phyloP scores from a whole-genome alignment of 1,140 invertebrate genomes.

The Hormaphis cornu region DNA sequence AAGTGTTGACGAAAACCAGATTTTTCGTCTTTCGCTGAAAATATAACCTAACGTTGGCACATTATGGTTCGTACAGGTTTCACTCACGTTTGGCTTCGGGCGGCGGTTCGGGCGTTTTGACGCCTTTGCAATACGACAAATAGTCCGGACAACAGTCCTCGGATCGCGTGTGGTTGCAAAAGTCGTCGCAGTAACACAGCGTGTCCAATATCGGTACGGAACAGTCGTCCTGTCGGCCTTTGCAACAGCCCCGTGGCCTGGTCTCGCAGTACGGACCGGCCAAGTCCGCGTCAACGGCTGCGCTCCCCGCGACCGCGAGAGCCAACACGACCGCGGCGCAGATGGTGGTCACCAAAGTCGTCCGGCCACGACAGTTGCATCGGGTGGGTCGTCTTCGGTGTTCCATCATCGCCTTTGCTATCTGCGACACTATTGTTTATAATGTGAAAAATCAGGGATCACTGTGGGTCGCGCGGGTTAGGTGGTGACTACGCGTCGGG shows the following conservation, averaged over 20 bases:
- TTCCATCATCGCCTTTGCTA: no score
- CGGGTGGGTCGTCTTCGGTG: no score
- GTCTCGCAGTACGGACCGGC: conserved; percentile 41
- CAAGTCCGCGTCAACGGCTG: conserved; percentile 1
- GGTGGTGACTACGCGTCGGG: no score
- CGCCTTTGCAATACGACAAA: conserved; percentile 55
- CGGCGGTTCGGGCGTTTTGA: conserved; percentile 35
- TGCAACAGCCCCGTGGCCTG: conserved; percentile 51
- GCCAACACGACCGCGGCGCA: background rate
- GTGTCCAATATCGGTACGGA: conserved; percentile 65
- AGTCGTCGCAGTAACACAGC: conserved; percentile 86
- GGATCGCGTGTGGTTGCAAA: conserved; percentile 61
- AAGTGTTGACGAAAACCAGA: no score
- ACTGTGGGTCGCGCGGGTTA: no score
- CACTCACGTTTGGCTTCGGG: background rate
- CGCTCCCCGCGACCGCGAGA: background rate
- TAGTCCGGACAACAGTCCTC: conserved; percentile 87
- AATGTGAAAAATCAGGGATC: no score
- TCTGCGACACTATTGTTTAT: no score
- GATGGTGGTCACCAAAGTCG: background rate
- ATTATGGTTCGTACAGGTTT: background rate
- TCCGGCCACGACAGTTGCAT: background rate
- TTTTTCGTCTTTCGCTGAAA: no score
- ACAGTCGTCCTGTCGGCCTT: conserved; percentile 61
- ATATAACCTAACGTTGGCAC: no score